Percentiles rank a stretch among this genome's conserved stretches.
Evolutionary conservation across 2,113 vertebrate species (phyloP).

Genomic region (Montifringilla adamsi): DNA sequence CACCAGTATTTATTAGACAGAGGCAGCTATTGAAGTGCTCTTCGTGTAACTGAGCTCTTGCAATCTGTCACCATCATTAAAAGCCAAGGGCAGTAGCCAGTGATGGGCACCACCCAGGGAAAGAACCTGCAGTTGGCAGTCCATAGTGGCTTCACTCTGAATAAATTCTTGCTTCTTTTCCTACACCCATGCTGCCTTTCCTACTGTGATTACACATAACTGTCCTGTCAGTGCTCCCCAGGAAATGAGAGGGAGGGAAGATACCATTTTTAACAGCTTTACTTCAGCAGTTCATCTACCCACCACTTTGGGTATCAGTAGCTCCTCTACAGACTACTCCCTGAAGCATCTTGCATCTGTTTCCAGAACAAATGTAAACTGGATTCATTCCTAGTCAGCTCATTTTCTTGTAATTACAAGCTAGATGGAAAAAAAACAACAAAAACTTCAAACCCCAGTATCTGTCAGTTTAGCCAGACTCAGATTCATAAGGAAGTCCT

Average conservation of each 20-base stretch:
- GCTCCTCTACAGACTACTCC: neutral
- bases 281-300: neutral
- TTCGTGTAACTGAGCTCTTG: neutral
- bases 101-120: neutral
- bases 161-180: neutral
- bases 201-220: neutral
- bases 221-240: neutral
- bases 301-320: neutral
- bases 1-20: neutral
- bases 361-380: neutral
- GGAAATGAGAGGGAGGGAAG: neutral
- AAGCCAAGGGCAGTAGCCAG: neutral
- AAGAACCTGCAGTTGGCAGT: neutral
- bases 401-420: neutral
- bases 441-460: neutral
- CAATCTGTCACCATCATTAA: neutral
- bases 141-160: neutral
- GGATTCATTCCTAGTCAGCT: neutral
- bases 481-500: neutral
- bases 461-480: neutral
- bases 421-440: neutral
- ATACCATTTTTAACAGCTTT: neutral
- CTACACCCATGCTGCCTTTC: neutral
- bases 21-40: neutral
- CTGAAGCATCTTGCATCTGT: neutral